Base-by-base conservation (phyloP, 2,888 invertebrate genomes). In the Sphaeridia pumilis region DNA sequence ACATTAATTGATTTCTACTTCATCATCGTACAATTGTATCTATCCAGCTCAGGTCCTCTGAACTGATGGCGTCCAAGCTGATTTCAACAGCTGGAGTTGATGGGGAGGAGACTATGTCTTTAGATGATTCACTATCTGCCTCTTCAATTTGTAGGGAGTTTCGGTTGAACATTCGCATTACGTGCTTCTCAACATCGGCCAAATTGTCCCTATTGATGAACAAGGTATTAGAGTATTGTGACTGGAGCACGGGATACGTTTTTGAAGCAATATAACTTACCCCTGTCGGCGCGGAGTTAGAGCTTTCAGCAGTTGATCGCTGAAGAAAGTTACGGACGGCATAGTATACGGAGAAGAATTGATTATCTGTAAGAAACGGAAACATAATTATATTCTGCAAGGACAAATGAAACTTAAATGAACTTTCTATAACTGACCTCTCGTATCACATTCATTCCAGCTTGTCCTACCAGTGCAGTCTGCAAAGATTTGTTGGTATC, bases 261-360 rank as follows among this genome's bases (percentile, higher is more conserved):
- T n/a, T n/a, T n/a, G n/a, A n/a, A n/a, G n/a, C n/a, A n/a, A n/a
- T 10, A 31, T 10, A 31, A 31, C 43, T 28, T 38, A 52, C 52
- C 46, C 34, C 7, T n/a, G n/a, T n/a, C n/a, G n/a, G n/a, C n/a
- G n/a, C 3, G 38, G 20, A 14, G 45, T 46, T 5, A 49, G 7
- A 4, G 55, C 44, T 35, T 43, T 52, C 14, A 63, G 42, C 20
- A 63, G 49, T 43, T 61, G 58, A 4, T 55, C 49, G 26, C 57
- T 56, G 35, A 55, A 63, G 36, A 58, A 63, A 14, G 58, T 57
- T 12, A 59, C 36, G 0, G 60, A 61, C 12, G 63, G 63, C 63
- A 63, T 63, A n/a, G 63, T 61, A 44, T 63, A 60, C 3, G 63
- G 63, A n/a, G 63, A 63, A 2, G 57, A 47, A 35, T 63, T 60